These are phyloP conservation scores for Drosophila parthenogenetica DNA, from an alignment of 2,888 invertebrate genomes.

Conservation along the genomic window DNA sequence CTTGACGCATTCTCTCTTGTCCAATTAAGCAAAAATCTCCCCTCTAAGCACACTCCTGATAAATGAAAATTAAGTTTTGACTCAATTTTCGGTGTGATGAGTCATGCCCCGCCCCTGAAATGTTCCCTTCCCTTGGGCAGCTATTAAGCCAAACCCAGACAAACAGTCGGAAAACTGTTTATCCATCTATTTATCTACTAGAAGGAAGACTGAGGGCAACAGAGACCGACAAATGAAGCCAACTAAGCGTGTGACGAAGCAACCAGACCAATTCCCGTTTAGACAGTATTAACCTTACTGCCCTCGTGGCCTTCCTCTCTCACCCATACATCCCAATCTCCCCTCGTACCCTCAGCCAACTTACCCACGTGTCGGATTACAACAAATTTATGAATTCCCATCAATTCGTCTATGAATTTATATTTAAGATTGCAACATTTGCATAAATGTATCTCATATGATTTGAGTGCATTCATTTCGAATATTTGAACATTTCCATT, in stretches of 20 bases:
- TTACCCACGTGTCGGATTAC: conserved; percentile 50
- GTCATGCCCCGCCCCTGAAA: conserved; percentile 23
- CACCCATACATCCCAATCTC: background rate
- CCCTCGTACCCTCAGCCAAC: no score
- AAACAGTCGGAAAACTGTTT: conserved; percentile 61
- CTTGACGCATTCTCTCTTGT: conserved; percentile 48
- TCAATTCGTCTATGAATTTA: conserved; percentile 66
- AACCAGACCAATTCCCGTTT: conserved; percentile 26
- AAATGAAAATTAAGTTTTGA: conserved; percentile 41
- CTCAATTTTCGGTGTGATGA: conserved; percentile 36
- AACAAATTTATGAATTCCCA: conserved; percentile 65
- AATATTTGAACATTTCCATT: conserved; percentile 1
- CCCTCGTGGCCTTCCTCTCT: background rate
- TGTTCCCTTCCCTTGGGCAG: background rate
- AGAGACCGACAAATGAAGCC: conserved; percentile 61
- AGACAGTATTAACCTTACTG: conserved; percentile 16
- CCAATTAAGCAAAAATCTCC: conserved; percentile 57
- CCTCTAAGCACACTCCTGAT: conserved; percentile 28
- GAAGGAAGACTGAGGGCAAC: background rate
- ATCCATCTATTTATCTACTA: conserved; percentile 65
- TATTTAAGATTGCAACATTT: conserved; percentile 53
- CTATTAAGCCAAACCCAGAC: conserved; percentile 48
- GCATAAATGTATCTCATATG: conserved; percentile 67
- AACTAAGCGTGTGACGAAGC: conserved; percentile 72
- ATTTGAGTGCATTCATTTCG: conserved; percentile 22